Evolutionary conservation across 2,888 invertebrate species (phyloP).

Genomic region (Steinernema hermaphroditum): DNA sequence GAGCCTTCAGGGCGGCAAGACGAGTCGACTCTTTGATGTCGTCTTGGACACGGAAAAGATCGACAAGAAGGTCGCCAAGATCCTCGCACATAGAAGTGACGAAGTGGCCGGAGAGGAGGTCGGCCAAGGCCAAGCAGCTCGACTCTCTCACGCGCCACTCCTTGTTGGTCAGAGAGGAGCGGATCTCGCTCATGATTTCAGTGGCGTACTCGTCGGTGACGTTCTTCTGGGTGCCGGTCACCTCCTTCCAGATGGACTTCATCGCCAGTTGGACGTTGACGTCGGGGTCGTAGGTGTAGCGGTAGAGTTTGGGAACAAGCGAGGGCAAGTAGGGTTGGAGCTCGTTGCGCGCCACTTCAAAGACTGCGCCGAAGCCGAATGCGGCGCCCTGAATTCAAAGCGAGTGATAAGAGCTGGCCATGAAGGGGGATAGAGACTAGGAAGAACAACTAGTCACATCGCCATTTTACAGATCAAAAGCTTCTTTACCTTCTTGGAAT

Average conservation of each 20-base stretch:
- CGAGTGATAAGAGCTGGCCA: neutral
- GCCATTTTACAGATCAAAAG: too few relatives aligned
- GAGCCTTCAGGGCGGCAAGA: conserved; percentile 68
- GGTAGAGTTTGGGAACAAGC: conserved; percentile 81
- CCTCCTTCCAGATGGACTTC: conserved; percentile 88
- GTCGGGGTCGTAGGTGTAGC: conserved; percentile 87
- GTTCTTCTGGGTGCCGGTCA: conserved; percentile 83
- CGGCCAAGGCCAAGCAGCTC: conserved; percentile 82
- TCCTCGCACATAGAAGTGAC: conserved; percentile 67
- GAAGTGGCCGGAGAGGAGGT: conserved; percentile 76
- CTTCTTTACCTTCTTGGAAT: conserved; percentile 79
- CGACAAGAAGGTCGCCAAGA: conserved; percentile 77
- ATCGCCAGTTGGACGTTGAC: conserved; percentile 88
- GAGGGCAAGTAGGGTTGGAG: conserved; percentile 80
- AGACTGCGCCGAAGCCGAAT: conserved; percentile 86
- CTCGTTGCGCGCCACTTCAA: conserved; percentile 81
- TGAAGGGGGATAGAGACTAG: neutral
- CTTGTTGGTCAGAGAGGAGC: conserved; percentile 79
- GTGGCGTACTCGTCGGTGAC: conserved; percentile 80
- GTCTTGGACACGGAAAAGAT: conserved; percentile 87
- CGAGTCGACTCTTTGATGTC: conserved; percentile 78
- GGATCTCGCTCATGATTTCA: conserved; percentile 80
- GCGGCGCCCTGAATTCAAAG: conserved; percentile 83
- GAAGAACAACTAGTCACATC: too few relatives aligned
- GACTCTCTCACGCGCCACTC: conserved; percentile 90